Base-by-base conservation (phyloP, 2,113 vertebrate genomes). In the Cyanistes caeruleus region DNA sequence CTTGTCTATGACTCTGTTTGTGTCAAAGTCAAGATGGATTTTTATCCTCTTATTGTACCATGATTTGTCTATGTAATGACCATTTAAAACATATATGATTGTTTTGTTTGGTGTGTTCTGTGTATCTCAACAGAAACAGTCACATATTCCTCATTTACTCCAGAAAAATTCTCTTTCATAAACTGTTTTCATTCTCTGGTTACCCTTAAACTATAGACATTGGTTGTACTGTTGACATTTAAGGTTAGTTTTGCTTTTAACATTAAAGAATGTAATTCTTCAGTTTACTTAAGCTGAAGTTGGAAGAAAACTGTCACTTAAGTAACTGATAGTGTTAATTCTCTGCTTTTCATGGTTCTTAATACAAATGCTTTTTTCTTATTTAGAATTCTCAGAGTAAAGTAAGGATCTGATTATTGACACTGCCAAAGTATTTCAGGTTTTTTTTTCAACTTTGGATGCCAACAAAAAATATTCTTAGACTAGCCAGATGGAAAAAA, bases 401-500 rank as follows among this genome's bases (percentile, higher is more conserved):
- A 92, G 72, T 51, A 65, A 77, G 48, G 56, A 83, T 51, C 60
- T 91, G 91, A 62, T 92, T 91, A 53, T 79, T 91, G 73, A 83
- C 79, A 95, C 55, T 63, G 73, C 87, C 86, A 87, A 88, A 79
- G 73, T 93, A 48, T 86, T 60, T 87, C 51, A 48, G 17, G 5
- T 10, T n/a, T 41, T 69, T 53, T 77, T 79, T 95, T 67, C 73
- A 82, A 23, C 79, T 91, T 87, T 63, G 25, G 39, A 79, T 93
- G 69, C 77, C 89, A 97, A 58, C 64, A 49, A 55, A 39, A 72
- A 68, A 16, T 83, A 87, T 93, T 77, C 53, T 89, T 56, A 84
- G 90, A 92, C 80, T 60, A 87, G 63, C 68, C 90, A 96, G 96
- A 95, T 95, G 93, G 87, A 58, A 80, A 90, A 90, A 89, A 74